Evolutionary conservation across 2,797 vertebrate species (phyloP).

Genomic region (Poecilia wingei): DNA sequence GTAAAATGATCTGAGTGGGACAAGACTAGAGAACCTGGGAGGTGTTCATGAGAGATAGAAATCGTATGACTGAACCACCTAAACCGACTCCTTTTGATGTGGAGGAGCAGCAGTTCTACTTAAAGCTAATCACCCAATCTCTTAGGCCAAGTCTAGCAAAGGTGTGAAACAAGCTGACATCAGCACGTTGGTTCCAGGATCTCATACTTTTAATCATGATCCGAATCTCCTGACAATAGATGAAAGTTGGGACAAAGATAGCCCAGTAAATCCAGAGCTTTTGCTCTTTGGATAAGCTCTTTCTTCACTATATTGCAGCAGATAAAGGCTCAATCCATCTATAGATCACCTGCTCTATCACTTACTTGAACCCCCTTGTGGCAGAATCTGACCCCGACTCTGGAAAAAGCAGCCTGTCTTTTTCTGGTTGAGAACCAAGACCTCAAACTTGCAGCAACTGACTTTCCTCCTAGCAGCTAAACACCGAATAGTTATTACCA

Average conservation of each 20-base stretch:
- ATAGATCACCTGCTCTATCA: neutral
- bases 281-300: neutral
- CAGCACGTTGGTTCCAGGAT: neutral
- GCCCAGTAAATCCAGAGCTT: neutral
- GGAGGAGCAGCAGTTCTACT: neutral
- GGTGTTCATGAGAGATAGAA: neutral
- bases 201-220: neutral
- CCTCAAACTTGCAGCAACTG: neutral
- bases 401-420: neutral
- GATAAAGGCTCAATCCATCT: neutral
- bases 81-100: neutral
- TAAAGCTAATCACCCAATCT: neutral
- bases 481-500: neutral
- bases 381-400: neutral
- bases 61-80: neutral
- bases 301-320: neutral
- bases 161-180: neutral
- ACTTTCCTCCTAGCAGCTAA: neutral
- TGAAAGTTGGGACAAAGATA: neutral
- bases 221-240: neutral
- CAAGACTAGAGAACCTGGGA: neutral
- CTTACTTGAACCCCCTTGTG: neutral
- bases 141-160: neutral
- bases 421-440: neutral
- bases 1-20: neutral